phyloP scores from a whole-genome alignment of 2,113 vertebrate genomes.

The Pimephales promelas region DNA sequence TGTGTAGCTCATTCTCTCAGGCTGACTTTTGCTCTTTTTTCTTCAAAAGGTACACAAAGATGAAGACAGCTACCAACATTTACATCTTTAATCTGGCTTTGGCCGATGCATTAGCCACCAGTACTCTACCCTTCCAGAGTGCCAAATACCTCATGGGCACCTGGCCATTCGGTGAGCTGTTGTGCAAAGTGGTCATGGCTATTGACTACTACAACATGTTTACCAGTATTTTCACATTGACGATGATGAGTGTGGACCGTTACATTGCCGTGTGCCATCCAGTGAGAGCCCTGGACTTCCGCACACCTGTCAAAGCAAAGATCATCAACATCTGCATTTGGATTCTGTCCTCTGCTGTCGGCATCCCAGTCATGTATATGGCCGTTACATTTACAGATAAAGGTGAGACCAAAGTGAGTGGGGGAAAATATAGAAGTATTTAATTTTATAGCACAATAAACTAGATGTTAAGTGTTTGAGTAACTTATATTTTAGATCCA shows the following conservation, averaged over 20 bases:
- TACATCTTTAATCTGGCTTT: conserved; percentile 98
- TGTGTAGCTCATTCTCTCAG: not conserved
- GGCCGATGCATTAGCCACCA: conserved; percentile 90
- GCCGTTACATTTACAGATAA: conserved; percentile 81
- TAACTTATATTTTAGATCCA: not conserved
- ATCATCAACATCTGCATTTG: conserved; percentile 96
- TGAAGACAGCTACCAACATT: conserved; percentile 98
- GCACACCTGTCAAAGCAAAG: conserved; percentile 91
- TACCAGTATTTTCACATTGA: conserved; percentile 97
- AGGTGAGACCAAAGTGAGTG: conserved; percentile 72
- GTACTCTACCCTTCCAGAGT: conserved; percentile 95
- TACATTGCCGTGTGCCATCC: conserved; percentile 95
- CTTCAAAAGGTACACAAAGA: conserved; percentile 89
- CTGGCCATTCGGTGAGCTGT: conserved; percentile 90
- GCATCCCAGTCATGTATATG: conserved; percentile 93
- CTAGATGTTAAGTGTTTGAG: not conserved
- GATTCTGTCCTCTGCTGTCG: conserved; percentile 89
- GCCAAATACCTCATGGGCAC: conserved; percentile 94
- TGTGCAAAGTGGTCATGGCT: conserved; percentile 90
- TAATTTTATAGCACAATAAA: not conserved
- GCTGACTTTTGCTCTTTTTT: not conserved
- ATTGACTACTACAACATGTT: conserved; percentile 99
- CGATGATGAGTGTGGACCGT: conserved; percentile 98
- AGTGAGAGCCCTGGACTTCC: conserved; percentile 90
- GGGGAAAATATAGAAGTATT: not conserved